phyloP scores from a whole-genome alignment of 2,797 vertebrate species.

The Spheniscus humboldti region DNA sequence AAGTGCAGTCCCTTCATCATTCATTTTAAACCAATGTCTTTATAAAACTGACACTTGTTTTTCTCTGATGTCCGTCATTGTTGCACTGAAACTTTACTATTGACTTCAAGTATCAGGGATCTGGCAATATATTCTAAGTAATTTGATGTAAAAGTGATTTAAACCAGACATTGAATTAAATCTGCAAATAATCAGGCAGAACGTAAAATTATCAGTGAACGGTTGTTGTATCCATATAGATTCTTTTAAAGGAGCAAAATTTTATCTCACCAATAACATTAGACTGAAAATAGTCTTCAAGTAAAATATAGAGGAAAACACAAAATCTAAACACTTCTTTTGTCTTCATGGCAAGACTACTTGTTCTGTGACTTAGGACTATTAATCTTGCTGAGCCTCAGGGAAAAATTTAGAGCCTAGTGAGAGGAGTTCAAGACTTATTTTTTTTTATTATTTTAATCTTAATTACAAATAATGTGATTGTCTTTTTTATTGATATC shows the following conservation, averaged over 20 bases:
- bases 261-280: background rate
- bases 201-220: background rate
- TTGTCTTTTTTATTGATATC: background rate
- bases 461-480: background rate
- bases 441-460: background rate
- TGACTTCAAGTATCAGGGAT: background rate
- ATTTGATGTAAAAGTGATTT: background rate
- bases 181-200: background rate
- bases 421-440: background rate
- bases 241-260: background rate
- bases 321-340: background rate
- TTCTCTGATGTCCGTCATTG: background rate
- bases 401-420: background rate
- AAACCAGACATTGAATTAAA: background rate
- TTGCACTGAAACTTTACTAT: background rate
- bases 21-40: background rate
- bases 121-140: background rate
- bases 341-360: background rate
- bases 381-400: background rate
- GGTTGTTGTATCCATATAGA: background rate
- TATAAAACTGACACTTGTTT: background rate
- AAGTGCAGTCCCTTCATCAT: background rate
- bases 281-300: background rate
- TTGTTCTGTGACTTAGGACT: background rate
- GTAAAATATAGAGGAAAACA: background rate